Conservation (phyloP, 2,113 vertebrate species). For the Phylloscopus trochilus region DNA sequence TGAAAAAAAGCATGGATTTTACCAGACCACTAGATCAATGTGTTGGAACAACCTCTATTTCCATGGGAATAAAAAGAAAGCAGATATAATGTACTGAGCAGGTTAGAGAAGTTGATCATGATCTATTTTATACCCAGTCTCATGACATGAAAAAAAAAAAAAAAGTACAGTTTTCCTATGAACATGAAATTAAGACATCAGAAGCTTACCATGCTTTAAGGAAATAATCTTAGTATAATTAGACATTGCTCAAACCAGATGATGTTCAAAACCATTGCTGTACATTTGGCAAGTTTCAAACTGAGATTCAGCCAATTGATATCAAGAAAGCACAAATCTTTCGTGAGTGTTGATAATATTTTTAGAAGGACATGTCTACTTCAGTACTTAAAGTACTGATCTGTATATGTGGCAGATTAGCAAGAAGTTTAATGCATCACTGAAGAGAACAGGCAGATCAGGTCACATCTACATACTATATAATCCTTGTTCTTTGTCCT, state of each 20-base stretch:
- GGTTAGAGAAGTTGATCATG: not conserved
- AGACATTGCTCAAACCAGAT: not conserved
- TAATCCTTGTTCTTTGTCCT: not conserved
- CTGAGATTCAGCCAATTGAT: not conserved
- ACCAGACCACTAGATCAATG: not conserved
- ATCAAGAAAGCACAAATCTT: not conserved
- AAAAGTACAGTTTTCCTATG: fast-evolving
- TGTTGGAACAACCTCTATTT: not conserved
- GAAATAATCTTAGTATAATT: not conserved
- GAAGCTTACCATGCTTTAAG: not conserved
- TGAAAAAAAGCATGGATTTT: not conserved
- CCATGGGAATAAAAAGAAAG: not conserved
- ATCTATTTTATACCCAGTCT: not conserved
- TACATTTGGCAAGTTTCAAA: not conserved
- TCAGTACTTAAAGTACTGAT: not conserved
- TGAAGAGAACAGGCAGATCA: not conserved
- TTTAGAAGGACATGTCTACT: not conserved
- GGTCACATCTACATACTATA: not conserved
- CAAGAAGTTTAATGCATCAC: not conserved
- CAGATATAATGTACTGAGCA: not conserved
- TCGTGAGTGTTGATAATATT: not conserved
- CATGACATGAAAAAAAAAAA: not conserved
- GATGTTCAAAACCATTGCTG: not conserved
- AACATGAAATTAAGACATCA: not conserved
- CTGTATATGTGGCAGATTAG: not conserved